A percentile compares a stretch with the other conserved stretches of the same genome.
Evolutionary conservation across 1,140 invertebrate genomes (phyloP).

Genomic region (Chymomyza costata): DNA sequence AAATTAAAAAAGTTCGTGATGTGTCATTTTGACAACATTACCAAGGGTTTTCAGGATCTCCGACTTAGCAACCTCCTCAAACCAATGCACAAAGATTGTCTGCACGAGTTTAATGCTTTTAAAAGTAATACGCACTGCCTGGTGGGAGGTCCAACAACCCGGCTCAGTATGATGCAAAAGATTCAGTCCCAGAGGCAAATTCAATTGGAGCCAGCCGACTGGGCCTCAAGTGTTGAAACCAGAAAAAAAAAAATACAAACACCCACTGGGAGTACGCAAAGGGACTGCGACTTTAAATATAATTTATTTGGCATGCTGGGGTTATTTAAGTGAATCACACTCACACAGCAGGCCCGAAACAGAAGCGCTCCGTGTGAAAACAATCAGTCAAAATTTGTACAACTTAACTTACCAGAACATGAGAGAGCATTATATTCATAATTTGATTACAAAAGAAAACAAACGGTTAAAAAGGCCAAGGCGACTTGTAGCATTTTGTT

Average conservation of each 20-base stretch:
- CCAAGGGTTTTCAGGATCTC: conserved; percentile 1
- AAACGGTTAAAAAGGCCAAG: conserved; percentile 13
- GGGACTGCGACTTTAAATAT: conserved; percentile 59
- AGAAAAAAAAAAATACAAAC: too few relatives aligned
- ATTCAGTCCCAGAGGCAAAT: conserved; percentile 41
- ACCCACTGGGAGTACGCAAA: conserved; percentile 44
- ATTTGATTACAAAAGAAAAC: conserved; percentile 65
- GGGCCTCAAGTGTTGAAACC: conserved; percentile 46
- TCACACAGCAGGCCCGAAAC: conserved; percentile 24
- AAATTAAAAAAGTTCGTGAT: conserved; percentile 73
- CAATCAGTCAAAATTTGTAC: conserved; percentile 68
- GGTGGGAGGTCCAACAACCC: conserved; percentile 48
- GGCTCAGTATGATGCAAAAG: conserved; percentile 27
- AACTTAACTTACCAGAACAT: conserved; percentile 55
- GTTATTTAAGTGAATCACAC: conserved; percentile 58
- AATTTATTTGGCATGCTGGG: conserved; percentile 61
- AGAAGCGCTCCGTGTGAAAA: conserved; percentile 42
- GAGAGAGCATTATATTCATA: conserved; percentile 72
- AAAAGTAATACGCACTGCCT: conserved; percentile 63
- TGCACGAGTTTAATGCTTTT: conserved; percentile 44
- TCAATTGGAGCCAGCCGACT: conserved; percentile 50
- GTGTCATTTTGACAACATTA: conserved; percentile 53
- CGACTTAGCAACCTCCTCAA: not conserved
- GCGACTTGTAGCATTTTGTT: conserved; percentile 31
- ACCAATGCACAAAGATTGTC: conserved; percentile 3